Percentiles rank a stretch among this genome's conserved stretches.
These are phyloP conservation scores for Agrypnus murinus DNA, from an alignment of 2,888 invertebrate species.

Conservation along the genomic window DNA sequence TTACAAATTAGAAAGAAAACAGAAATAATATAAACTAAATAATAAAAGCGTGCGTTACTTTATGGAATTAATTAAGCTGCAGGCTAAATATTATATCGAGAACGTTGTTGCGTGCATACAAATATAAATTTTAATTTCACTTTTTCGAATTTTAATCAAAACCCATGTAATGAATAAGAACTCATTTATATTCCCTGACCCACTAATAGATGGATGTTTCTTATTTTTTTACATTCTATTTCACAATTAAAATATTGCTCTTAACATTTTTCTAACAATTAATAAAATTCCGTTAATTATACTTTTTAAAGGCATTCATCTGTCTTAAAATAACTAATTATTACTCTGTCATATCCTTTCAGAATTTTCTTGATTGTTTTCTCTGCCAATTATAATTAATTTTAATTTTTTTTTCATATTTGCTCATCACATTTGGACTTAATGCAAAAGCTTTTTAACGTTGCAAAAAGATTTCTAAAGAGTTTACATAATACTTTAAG, in stretches of 20 bases:
- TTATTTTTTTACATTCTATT: not conserved
- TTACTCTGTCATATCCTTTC: conserved; percentile 17
- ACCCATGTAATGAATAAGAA: not conserved
- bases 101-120: conserved; percentile 15
- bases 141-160: conserved; percentile 23
- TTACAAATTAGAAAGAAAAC: conserved; percentile 1
- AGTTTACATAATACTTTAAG: not conserved
- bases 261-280: conserved; percentile 25
- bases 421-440: not conserved
- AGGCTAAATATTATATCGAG: conserved; percentile 14
- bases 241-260: conserved; percentile 15
- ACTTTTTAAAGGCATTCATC: conserved; percentile 22
- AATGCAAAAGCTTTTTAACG: no score
- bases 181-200: conserved; percentile 22
- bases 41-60: conserved; percentile 6
- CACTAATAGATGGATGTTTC: conserved; percentile 2
- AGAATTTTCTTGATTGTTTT: conserved; percentile 11
- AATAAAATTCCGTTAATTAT: conserved; percentile 30
- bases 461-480: no score
- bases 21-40: conserved; percentile 25
- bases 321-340: conserved; percentile 24
- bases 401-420: conserved; percentile 4
- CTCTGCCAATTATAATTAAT: conserved; percentile 24
- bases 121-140: conserved; percentile 18
- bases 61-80: not conserved